phyloP scores from a whole-genome alignment of 1,140 invertebrate species.

The Lanistes nyassanus region DNA sequence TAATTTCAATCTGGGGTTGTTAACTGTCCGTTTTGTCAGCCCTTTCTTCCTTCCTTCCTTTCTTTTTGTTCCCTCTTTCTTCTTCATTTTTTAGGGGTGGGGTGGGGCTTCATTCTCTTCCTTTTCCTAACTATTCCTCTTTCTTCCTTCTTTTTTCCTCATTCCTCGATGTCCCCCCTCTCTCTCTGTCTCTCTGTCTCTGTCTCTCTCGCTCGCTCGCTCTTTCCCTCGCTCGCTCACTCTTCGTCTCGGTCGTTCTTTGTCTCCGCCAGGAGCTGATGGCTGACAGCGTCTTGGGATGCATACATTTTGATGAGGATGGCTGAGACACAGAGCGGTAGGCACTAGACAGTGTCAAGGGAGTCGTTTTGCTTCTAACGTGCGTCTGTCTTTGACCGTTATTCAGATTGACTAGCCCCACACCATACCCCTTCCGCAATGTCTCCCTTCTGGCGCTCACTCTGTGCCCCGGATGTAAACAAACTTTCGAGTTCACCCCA shows the following conservation, averaged over 20 bases:
- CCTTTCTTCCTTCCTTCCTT: background rate
- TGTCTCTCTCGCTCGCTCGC: background rate
- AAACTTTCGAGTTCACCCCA: too few species aligned
- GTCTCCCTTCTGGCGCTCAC: too few species aligned
- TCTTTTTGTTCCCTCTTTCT: background rate
- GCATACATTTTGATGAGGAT: too few species aligned
- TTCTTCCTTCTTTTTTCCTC: background rate
- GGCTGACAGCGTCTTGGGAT: too few species aligned
- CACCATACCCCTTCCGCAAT: too few species aligned
- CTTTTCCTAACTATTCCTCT: background rate
- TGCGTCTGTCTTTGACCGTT: too few species aligned
- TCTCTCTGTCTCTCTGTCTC: slow-evolving; percentile 2
- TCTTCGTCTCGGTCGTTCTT: background rate
- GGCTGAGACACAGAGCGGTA: too few species aligned
- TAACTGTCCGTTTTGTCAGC: background rate
- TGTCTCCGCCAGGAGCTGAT: background rate
- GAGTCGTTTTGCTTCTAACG: too few species aligned
- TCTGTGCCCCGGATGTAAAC: too few species aligned
- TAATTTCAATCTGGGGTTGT: background rate
- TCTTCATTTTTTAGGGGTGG: background rate
- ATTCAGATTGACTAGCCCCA: too few species aligned
- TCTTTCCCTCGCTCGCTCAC: slow-evolving; percentile 2
- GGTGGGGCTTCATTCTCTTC: background rate
- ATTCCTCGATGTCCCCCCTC: background rate
- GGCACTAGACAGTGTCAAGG: too few species aligned